Base-by-base conservation (phyloP, 1,140 invertebrate species). In the Penaeus japonicus region DNA sequence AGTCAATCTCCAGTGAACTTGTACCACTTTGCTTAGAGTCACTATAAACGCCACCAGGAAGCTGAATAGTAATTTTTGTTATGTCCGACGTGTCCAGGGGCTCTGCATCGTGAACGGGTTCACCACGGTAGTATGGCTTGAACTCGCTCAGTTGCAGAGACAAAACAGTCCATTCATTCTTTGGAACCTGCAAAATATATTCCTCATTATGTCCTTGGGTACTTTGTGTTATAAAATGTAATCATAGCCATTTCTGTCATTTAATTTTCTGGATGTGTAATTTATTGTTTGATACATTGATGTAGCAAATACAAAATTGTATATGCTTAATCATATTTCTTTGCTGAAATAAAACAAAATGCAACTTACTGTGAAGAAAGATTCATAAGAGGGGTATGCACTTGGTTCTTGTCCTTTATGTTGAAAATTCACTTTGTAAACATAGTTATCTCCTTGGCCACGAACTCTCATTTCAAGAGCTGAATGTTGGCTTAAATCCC, bases 21-120 rank as follows among this genome's bases (percentile, higher is more conserved):
- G 94, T 94, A 0, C 95, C 95, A 90, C 92, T 93, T 91, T 96
- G 95, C 91, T 96, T 96, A 15, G 94, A 91, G 17, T 94, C 92
- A 81, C 93, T 92, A 91, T 96, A 95, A 73, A 95, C 95, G 22
- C 95, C 95, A 39, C 95, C 95, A 90, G 94, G 95, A 91, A 95
- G 93, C 93, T 96, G 95, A 59, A 96, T 91, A 32, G 94, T 95
- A 86, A 96, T 93, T 91, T 93, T 94, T 1, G 95, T 95, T 35
- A 96, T 94, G 89, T 94, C 93, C 7, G 93, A 92, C 53, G 92
- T 92, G 91, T 96, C 94, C 17, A 96, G 91, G 2, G 93, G 93
- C 4, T 84, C 90, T 24, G 91, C 92, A 91, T 94, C 93, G 10
- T 93, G 93, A 30, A 94, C 91, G 90, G 93, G 92, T 86, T 93